phyloP scores from a whole-genome alignment of 2,797 vertebrate genomes.

The Cossypha caffra region DNA sequence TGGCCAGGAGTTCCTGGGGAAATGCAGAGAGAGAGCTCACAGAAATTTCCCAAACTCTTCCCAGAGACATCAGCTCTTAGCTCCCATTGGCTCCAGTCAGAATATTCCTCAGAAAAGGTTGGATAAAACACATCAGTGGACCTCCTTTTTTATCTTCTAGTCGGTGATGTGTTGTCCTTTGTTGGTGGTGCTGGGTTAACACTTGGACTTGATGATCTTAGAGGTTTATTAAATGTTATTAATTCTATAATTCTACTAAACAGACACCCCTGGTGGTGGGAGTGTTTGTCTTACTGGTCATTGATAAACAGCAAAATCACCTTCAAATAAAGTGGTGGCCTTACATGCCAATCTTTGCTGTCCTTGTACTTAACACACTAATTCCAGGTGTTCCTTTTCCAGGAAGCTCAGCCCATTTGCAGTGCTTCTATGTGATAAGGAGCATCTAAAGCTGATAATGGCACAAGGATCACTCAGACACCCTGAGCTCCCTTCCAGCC shows the following conservation, averaged over 20 bases:
- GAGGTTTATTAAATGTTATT: not conserved
- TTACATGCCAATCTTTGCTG: not conserved
- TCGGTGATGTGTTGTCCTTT: not conserved
- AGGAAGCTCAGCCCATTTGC: not conserved
- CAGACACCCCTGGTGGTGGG: not conserved
- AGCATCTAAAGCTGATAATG: not conserved
- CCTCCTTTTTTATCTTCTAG: not conserved
- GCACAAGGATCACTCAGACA: not conserved
- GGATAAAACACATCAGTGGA: not conserved
- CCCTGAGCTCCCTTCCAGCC: not conserved
- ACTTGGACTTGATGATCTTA: too few relatives aligned
- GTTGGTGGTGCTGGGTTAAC: not conserved
- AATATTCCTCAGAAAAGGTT: not conserved
- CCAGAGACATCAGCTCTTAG: not conserved
- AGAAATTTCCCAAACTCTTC: not conserved
- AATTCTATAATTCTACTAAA: not conserved
- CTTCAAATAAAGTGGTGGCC: not conserved
- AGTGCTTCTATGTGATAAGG: not conserved
- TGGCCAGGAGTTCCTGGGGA: not conserved
- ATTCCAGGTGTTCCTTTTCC: not conserved
- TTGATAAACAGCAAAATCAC: not conserved
- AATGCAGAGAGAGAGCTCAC: not conserved
- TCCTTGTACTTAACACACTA: not conserved
- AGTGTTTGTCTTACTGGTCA: not conserved
- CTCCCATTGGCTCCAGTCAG: not conserved